These are phyloP conservation scores for Bombycilla garrulus DNA, from an alignment of 2,113 vertebrate genomes.

Conservation along the genomic window DNA sequence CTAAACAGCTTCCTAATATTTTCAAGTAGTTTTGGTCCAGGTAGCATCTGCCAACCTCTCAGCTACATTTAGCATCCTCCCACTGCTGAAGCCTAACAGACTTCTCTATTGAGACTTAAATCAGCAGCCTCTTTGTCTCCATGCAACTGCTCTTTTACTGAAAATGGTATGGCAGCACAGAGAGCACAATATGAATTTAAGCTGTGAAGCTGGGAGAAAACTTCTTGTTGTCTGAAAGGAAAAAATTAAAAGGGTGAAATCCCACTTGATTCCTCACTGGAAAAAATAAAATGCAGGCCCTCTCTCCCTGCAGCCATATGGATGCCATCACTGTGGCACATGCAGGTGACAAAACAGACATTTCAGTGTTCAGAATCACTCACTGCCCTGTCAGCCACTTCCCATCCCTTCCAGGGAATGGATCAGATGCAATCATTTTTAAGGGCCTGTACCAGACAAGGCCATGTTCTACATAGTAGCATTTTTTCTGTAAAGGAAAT, in stretches of 20 bases:
- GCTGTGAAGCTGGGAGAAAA: neutral
- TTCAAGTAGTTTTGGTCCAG: conserved; percentile 50
- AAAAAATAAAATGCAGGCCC: neutral
- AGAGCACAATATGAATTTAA: conserved; percentile 35
- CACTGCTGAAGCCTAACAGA: conserved; percentile 36
- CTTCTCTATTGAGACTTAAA: conserved; percentile 36
- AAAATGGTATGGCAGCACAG: conserved; percentile 44
- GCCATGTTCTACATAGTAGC: neutral
- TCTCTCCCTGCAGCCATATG: neutral
- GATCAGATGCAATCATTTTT: neutral
- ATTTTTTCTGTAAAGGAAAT: neutral
- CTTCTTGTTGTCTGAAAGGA: too few species aligned
- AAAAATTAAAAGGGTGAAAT: too few species aligned
- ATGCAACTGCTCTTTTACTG: conserved; percentile 56
- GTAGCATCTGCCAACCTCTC: conserved; percentile 56
- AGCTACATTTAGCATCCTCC: conserved; percentile 58
- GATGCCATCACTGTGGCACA: neutral
- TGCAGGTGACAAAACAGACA: neutral
- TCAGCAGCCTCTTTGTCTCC: conserved; percentile 55
- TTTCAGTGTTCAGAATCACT: neutral
- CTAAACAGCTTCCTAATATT: conserved; percentile 57
- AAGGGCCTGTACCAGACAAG: neutral
- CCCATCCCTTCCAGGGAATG: neutral
- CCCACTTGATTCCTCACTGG: conserved; percentile 6
- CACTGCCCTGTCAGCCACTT: neutral